A percentile compares a stretch with the other conserved stretches of the same genome.
phyloP scores from a whole-genome alignment of 2,888 invertebrate species.

The Pyrochroa serraticornis region DNA sequence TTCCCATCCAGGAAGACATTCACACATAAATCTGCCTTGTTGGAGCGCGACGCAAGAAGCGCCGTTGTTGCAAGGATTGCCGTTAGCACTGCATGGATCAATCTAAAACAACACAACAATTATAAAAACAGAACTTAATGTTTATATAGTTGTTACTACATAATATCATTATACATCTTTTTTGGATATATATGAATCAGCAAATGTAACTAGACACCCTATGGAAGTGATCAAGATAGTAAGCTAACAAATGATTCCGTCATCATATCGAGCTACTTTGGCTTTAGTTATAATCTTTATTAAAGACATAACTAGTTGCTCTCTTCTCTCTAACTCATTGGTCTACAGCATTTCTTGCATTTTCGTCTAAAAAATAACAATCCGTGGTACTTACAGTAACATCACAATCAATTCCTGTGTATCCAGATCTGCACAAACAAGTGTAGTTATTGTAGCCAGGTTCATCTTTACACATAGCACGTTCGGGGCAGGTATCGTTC shows the following conservation, averaged over 20 bases:
- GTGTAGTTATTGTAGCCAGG: constrained; percentile 88
- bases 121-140: constrained; percentile 2
- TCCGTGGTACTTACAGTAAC: constrained; percentile 69
- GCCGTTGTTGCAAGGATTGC: constrained; percentile 90
- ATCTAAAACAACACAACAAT: constrained; percentile 63
- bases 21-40: constrained; percentile 92
- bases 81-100: constrained; percentile 87
- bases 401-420: constrained; percentile 91
- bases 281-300: too few species aligned
- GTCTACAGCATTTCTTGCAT: too few species aligned
- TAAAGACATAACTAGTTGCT: too few species aligned
- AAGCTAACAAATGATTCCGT: too few species aligned
- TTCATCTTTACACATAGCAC: constrained; percentile 97
- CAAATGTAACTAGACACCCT: too few species aligned
- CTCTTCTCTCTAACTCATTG: too few species aligned
- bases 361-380: too few species aligned
- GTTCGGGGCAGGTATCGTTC: constrained; percentile 90
- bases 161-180: too few species aligned
- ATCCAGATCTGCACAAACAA: constrained; percentile 92
- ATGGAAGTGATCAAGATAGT: too few species aligned
- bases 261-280: too few species aligned
- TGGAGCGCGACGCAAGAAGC: constrained; percentile 88
- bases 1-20: constrained; percentile 96
- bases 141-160: too few species aligned
- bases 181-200: too few species aligned